A percentile compares a stretch with the other conserved stretches of the same genome.
These are phyloP conservation scores for Theropithecus gelada DNA, from an alignment of 2,113 vertebrate species.

Conservation along the genomic window DNA sequence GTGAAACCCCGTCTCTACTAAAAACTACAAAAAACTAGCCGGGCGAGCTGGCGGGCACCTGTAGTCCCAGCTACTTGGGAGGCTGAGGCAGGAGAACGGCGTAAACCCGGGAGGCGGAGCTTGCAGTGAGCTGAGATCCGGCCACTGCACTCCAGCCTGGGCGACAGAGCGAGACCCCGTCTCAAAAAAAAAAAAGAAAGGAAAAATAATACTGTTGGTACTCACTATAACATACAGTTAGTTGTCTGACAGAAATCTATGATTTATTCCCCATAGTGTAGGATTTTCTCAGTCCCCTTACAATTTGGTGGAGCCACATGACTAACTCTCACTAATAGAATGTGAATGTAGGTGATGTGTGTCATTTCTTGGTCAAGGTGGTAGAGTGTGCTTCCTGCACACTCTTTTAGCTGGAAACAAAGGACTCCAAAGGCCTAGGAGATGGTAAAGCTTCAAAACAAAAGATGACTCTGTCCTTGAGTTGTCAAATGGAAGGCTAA, in stretches of 20 bases:
- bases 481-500: neutral
- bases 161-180: no score
- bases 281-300: neutral
- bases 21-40: no score
- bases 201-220: neutral
- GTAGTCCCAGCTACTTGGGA: no score
- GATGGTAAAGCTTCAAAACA: neutral
- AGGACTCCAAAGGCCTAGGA: neutral
- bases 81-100: no score
- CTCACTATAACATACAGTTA: neutral
- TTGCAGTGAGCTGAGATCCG: no score
- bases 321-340: neutral
- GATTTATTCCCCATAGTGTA: neutral
- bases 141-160: no score
- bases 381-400: neutral
- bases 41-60: no score
- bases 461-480: neutral
- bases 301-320: neutral
- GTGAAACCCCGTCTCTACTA: no score
- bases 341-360: neutral
- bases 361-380: neutral
- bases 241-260: neutral
- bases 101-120: no score
- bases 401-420: neutral
- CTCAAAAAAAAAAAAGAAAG: neutral